These are phyloP conservation scores for Apodemia zela DNA, from an alignment of 2,888 invertebrate genomes.

Conservation along the genomic window DNA sequence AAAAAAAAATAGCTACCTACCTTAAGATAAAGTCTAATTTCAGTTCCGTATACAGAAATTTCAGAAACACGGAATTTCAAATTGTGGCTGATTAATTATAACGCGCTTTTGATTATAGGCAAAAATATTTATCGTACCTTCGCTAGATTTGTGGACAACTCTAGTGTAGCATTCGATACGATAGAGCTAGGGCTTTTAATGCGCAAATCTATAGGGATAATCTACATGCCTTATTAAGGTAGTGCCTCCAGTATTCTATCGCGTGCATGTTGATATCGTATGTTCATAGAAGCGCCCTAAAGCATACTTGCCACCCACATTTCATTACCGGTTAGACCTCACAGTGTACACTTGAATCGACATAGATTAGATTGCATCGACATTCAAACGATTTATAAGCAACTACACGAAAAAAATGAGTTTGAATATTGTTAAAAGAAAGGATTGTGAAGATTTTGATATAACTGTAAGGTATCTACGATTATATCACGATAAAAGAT, in stretches of 20 bases:
- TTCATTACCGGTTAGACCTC: constrained; percentile 20
- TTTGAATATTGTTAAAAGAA: too few species aligned
- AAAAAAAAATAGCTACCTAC: too few species aligned
- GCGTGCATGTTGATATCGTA: constrained; percentile 26
- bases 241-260: constrained; percentile 32
- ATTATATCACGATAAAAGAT: too few species aligned
- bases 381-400: not conserved
- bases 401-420: too few species aligned
- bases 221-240: constrained; percentile 37
- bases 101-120: not conserved
- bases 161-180: constrained; percentile 6
- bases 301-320: constrained; percentile 30
- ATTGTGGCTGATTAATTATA: too few species aligned
- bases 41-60: too few species aligned
- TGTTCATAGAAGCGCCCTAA: constrained; percentile 32
- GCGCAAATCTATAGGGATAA: constrained; percentile 36
- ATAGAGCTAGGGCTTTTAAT: constrained; percentile 23
- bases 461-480: too few species aligned
- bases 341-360: constrained; percentile 13
- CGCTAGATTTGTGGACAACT: not conserved
- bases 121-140: not conserved
- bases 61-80: too few species aligned
- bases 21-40: too few species aligned
- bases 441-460: too few species aligned
- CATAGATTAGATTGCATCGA: constrained; percentile 8